phyloP scores from a whole-genome alignment of 2,113 vertebrate genomes.

The Amblyopsis rosae region DNA sequence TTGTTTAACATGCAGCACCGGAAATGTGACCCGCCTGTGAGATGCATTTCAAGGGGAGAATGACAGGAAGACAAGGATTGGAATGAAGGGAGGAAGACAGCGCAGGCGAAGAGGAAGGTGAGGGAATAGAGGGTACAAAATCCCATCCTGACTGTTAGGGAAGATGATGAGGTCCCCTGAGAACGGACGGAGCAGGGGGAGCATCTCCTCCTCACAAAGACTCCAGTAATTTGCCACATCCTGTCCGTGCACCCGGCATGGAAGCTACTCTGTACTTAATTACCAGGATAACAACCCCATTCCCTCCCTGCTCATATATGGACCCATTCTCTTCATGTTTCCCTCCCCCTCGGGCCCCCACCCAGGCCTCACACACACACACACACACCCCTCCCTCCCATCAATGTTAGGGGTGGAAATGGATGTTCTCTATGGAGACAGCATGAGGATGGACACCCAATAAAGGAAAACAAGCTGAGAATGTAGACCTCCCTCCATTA shows the following conservation, averaged over 20 bases:
- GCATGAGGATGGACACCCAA: slow-evolving; percentile 64
- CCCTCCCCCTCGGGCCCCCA: slow-evolving; percentile 23
- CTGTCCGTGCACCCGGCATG: slow-evolving; percentile 78
- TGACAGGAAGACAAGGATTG: slow-evolving; percentile 52
- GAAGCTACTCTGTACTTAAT: slow-evolving; percentile 89
- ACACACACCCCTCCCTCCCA: slow-evolving; percentile 44
- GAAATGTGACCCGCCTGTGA: slow-evolving; percentile 36
- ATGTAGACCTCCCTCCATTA: slow-evolving; percentile 60
- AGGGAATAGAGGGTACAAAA: slow-evolving; percentile 88
- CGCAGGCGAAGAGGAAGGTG: slow-evolving; percentile 67
- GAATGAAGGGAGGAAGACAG: slow-evolving; percentile 3
- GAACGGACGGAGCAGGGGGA: slow-evolving; percentile 82
- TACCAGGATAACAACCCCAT: slow-evolving; percentile 85
- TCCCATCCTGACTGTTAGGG: slow-evolving; percentile 94
- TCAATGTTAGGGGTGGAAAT: slow-evolving; percentile 56
- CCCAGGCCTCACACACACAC: slow-evolving; percentile 33
- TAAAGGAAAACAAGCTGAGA: slow-evolving; percentile 66
- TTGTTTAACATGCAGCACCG: slow-evolving; percentile 34
- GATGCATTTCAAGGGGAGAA: slow-evolving; percentile 49
- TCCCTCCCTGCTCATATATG: slow-evolving; percentile 67
- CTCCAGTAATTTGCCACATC: slow-evolving; percentile 87
- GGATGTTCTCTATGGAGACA: slow-evolving; percentile 59
- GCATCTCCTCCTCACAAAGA: slow-evolving; percentile 86
- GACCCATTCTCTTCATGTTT: slow-evolving; percentile 43
- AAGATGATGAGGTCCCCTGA: slow-evolving; percentile 91